Percentiles rank a stretch among this genome's conserved stretches.
These are phyloP conservation scores for Candoia aspera DNA, from an alignment of 2,113 vertebrate genomes.

Conservation along the genomic window DNA sequence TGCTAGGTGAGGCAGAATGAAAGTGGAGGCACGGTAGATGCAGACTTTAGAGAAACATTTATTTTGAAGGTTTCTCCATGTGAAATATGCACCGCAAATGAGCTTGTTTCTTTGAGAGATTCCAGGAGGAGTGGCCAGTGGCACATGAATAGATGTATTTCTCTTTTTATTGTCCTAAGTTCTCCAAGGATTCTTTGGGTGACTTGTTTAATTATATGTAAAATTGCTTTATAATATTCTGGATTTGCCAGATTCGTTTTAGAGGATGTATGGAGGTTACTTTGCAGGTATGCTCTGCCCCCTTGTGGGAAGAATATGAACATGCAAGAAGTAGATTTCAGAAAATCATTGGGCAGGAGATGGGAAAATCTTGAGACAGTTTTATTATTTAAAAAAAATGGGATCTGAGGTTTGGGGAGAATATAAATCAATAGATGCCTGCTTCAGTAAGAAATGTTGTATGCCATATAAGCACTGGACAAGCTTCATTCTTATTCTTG, in stretches of 20 bases:
- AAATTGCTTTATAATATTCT: constrained; percentile 12
- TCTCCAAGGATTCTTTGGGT: not conserved
- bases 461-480: not conserved
- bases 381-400: not conserved
- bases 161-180: not conserved
- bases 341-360: too few relatives aligned
- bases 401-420: not conserved
- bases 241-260: not conserved
- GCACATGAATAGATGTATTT: not conserved
- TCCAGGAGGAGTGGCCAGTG: not conserved
- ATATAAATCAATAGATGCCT: not conserved
- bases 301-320: constrained; percentile 50
- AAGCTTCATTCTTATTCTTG: not conserved
- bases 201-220: constrained; percentile 19
- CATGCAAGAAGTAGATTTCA: not conserved
- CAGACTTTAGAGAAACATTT: too few relatives aligned
- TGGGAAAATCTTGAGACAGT: not conserved
- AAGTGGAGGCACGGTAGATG: not conserved
- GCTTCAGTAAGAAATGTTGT: not conserved
- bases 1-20: not conserved
- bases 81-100: not conserved
- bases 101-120: not conserved
- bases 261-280: not conserved
- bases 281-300: constrained; percentile 57
- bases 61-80: not conserved